These are phyloP conservation scores for Neomonachus schauinslandi DNA, from an alignment of 2,113 vertebrate species.

Conservation along the genomic window DNA sequence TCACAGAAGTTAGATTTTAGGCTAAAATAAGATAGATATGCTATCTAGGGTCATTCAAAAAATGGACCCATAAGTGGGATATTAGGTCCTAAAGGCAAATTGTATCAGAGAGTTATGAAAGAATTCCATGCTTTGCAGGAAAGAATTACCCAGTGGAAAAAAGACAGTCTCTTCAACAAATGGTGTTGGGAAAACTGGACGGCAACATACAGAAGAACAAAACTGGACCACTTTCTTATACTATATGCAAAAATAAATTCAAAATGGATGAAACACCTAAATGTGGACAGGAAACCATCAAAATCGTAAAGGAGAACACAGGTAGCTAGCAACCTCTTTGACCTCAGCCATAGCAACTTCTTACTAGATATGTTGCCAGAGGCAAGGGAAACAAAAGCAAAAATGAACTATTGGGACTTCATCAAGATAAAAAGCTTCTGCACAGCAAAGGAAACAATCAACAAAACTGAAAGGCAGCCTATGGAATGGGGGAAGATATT, in stretches of 20 bases:
- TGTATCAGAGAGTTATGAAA: background rate
- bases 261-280: background rate
- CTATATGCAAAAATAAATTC: background rate
- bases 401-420: background rate
- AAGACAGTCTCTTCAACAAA: background rate
- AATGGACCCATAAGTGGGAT: background rate
- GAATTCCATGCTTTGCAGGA: background rate
- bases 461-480: background rate
- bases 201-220: background rate
- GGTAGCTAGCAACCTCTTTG: background rate
- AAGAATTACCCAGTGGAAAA: background rate
- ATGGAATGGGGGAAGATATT: background rate
- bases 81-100: background rate
- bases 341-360: background rate
- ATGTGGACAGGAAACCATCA: background rate
- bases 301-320: background rate
- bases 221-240: background rate
- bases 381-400: background rate
- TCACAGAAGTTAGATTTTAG: background rate
- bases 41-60: background rate
- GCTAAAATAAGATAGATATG: conserved; percentile 26
- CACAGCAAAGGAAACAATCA: background rate
- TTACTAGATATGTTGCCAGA: background rate
- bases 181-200: background rate
- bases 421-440: background rate